These are phyloP conservation scores for Copidosoma floridanum DNA, from an alignment of 1,140 invertebrate species.

Conservation along the genomic window DNA sequence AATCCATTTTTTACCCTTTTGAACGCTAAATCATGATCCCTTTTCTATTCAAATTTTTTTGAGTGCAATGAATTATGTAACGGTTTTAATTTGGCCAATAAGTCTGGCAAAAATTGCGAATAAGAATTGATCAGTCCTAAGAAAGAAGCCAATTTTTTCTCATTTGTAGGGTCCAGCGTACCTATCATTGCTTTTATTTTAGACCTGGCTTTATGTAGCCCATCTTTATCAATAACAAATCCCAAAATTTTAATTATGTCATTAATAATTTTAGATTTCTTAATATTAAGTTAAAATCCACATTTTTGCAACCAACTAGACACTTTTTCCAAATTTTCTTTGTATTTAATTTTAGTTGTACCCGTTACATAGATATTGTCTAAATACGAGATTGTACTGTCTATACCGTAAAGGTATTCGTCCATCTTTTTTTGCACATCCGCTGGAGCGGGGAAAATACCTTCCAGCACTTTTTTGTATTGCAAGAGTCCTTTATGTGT, in stretches of 20 bases:
- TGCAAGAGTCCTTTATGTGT: background rate
- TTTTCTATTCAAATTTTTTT: conserved; percentile 1
- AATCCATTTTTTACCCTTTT: conserved; percentile 27
- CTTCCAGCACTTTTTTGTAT: conserved; percentile 1
- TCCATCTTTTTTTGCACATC: conserved; percentile 24
- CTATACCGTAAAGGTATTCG: conserved; percentile 20
- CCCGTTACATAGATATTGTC: conserved; percentile 29
- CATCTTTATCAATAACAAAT: conserved; percentile 33
- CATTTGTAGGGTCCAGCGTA: conserved; percentile 22
- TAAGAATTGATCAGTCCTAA: conserved; percentile 27
- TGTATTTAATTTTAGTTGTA: conserved; percentile 10
- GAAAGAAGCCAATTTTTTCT: conserved; percentile 17
- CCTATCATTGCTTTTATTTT: conserved; percentile 30
- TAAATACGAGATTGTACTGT: conserved; percentile 24
- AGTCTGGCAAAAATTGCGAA: conserved; percentile 21
- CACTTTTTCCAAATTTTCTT: conserved; percentile 3
- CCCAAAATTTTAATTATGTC: conserved; percentile 32
- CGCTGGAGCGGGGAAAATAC: background rate
- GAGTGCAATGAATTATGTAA: conserved; percentile 22
- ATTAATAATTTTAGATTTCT: conserved; percentile 26
- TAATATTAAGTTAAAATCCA: conserved; percentile 19
- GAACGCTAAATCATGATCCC: conserved; percentile 26
- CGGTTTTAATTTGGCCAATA: conserved; percentile 13
- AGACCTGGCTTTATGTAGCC: conserved; percentile 29
- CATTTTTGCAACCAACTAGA: conserved; percentile 20